phyloP scores from a whole-genome alignment of 2,888 invertebrate species.

The Agrilus mali region DNA sequence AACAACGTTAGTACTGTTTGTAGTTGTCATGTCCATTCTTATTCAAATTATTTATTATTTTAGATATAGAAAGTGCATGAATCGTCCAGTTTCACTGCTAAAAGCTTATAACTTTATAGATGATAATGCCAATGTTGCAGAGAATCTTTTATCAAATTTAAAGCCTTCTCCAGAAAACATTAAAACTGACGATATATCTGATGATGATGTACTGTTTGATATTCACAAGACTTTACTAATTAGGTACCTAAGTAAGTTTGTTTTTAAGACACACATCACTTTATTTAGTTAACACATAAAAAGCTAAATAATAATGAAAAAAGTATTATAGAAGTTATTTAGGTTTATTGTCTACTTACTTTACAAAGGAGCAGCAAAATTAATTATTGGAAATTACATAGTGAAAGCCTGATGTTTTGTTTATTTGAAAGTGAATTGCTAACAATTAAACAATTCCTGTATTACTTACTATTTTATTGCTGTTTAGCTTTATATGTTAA shows the following conservation, averaged over 20 bases:
- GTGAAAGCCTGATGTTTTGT: too few relatives aligned
- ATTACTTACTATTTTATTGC: too few relatives aligned
- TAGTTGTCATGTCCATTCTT: constrained; percentile 27
- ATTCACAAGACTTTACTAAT: constrained; percentile 22
- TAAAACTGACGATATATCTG: constrained; percentile 13
- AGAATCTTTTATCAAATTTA: constrained; percentile 26
- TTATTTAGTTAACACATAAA: too few relatives aligned
- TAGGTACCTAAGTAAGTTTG: constrained; percentile 24
- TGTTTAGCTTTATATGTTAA: too few relatives aligned
- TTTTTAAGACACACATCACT: too few relatives aligned
- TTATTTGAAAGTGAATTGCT: too few relatives aligned
- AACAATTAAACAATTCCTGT: too few relatives aligned
- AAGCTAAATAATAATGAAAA: too few relatives aligned
- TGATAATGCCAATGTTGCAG: constrained; percentile 27
- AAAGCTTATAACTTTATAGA: constrained; percentile 33
- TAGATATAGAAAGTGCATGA: constrained; percentile 28
- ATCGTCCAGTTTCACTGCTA: constrained; percentile 27
- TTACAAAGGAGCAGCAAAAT: too few relatives aligned
- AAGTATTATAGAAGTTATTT: too few relatives aligned
- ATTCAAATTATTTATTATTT: constrained; percentile 25
- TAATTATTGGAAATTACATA: too few relatives aligned
- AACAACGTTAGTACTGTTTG: constrained; percentile 32
- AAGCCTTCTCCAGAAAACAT: constrained; percentile 16
- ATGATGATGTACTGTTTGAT: constrained; percentile 21
- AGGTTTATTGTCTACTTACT: too few relatives aligned